These are phyloP conservation scores for Perognathus longimembris DNA, from an alignment of 2,113 vertebrate genomes.

Conservation along the genomic window DNA sequence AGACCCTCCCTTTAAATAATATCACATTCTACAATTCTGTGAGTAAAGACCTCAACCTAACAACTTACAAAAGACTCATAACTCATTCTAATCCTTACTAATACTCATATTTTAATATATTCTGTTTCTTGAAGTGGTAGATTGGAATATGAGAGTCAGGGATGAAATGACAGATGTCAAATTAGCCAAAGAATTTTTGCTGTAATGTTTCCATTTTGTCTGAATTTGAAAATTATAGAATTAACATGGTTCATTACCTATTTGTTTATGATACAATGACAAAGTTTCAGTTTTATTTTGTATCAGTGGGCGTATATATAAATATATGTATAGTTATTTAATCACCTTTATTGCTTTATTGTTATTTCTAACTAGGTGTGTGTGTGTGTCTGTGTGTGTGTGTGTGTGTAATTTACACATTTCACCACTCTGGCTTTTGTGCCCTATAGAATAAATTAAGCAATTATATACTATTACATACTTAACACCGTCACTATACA, in stretches of 20 bases:
- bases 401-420: background rate
- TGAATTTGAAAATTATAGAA: slow-evolving; percentile 12
- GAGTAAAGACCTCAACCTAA: background rate
- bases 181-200: slow-evolving; percentile 21
- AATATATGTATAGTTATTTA: background rate
- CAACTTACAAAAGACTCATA: background rate
- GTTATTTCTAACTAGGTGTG: background rate
- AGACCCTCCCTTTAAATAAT: background rate
- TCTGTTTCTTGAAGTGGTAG: background rate
- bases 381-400: background rate
- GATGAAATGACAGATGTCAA: background rate
- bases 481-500: background rate
- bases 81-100: background rate
- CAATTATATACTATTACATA: background rate
- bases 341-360: background rate
- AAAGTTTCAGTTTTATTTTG: slow-evolving; percentile 11
- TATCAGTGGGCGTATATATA: background rate
- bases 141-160: background rate
- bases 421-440: background rate
- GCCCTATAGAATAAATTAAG: slow-evolving; percentile 35
- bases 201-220: background rate
- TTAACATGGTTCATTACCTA: background rate
- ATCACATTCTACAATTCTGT: background rate
- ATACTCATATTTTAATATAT: background rate
- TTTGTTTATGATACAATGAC: background rate